Evolutionary conservation across 1,140 invertebrate genomes (phyloP).

Genomic region (Magallana angulata): DNA sequence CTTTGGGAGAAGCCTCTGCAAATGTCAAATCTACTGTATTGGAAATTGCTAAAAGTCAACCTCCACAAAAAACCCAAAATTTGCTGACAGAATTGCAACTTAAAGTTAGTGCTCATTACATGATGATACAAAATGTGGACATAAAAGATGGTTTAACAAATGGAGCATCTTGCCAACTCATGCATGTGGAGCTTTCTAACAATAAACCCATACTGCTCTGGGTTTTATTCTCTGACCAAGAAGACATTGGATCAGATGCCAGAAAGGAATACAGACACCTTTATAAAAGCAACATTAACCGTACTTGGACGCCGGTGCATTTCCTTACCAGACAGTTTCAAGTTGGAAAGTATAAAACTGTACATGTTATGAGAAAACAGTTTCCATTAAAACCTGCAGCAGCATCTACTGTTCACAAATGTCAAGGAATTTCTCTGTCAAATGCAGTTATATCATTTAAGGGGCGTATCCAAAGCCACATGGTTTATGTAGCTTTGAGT

Average conservation of each 20-base stretch:
- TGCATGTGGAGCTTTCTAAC: too few relatives aligned
- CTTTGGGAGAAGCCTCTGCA: slow-evolving; percentile 14
- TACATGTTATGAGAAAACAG: slow-evolving; percentile 7
- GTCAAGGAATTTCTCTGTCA: not conserved
- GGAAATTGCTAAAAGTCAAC: not conserved
- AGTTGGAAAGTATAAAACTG: slow-evolving; percentile 31
- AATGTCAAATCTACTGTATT: not conserved
- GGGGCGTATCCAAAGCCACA: not conserved
- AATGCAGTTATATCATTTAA: not conserved
- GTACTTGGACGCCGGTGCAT: slow-evolving; percentile 46
- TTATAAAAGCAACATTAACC: too few relatives aligned
- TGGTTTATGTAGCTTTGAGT: not conserved
- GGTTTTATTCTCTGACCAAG: too few relatives aligned
- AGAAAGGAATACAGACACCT: not conserved
- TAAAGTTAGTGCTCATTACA: too few relatives aligned
- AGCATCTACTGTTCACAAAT: slow-evolving; percentile 20
- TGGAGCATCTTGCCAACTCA: too few relatives aligned
- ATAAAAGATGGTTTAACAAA: too few relatives aligned
- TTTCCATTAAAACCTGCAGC: not conserved
- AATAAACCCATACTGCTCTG: too few relatives aligned
- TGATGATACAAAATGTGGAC: too few relatives aligned
- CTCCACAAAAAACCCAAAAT: slow-evolving; percentile 47
- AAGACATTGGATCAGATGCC: too few relatives aligned
- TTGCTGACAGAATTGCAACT: slow-evolving; percentile 22
- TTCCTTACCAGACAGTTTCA: not conserved